These are phyloP conservation scores for Acanthoscelides obtectus DNA, from an alignment of 2,888 invertebrate genomes.

Conservation along the genomic window DNA sequence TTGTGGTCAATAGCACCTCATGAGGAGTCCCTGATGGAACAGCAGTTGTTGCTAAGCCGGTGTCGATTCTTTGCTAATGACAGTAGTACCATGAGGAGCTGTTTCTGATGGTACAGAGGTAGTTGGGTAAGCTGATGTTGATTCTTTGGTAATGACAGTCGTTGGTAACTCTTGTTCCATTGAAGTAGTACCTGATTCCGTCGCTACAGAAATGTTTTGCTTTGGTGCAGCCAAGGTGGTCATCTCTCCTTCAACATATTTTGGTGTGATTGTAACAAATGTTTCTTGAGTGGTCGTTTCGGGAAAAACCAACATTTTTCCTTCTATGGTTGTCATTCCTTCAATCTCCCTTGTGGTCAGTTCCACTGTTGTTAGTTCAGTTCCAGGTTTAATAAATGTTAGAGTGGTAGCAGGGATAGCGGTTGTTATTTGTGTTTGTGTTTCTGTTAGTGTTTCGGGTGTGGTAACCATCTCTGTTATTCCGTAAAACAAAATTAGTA, in stretches of 20 bases:
- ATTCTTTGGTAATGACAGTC: neutral
- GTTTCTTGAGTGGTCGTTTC: constrained; percentile 26
- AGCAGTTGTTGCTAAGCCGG: too few relatives aligned
- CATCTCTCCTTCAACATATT: constrained; percentile 15
- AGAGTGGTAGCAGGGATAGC: constrained; percentile 36
- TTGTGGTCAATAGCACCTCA: constrained; percentile 18
- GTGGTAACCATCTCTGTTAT: constrained; percentile 48
- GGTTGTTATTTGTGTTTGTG: constrained; percentile 39
- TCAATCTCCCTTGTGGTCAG: neutral
- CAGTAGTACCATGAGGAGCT: too few relatives aligned
- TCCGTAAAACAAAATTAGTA: constrained; percentile 34
- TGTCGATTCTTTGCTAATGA: too few relatives aligned
- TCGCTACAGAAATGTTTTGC: neutral
- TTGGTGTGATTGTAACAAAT: constrained; percentile 28
- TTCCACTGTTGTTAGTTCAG: constrained; percentile 1
- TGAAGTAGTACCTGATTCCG: neutral
- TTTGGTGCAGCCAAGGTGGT: neutral
- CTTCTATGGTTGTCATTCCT: constrained; percentile 15
- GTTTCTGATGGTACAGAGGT: too few relatives aligned
- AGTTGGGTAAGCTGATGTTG: neutral
- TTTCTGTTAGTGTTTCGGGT: constrained; percentile 47
- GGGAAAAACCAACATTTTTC: constrained; percentile 26
- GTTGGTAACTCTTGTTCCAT: neutral
- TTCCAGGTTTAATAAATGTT: constrained; percentile 31
- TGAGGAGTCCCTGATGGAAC: constrained; percentile 1